Base-by-base conservation (phyloP, 1,140 invertebrate species). In the Sycophaga agraensis region DNA sequence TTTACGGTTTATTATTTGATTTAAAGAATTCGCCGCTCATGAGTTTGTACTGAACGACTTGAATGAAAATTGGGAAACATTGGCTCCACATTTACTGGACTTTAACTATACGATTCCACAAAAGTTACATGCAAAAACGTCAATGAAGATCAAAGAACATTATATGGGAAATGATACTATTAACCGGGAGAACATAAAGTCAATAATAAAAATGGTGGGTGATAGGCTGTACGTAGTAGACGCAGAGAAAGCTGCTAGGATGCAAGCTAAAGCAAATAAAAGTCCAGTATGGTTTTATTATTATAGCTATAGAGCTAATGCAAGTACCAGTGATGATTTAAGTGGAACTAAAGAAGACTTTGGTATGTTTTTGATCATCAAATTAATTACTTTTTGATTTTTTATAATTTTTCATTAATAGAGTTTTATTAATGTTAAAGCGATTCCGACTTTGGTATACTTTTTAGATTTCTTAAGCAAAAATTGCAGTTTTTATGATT, bases 251-350 rank as follows among this genome's bases (percentile, higher is more conserved):
- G 69, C 82, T 51, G 81, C 80, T 1, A 75, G 76, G 60, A 54
- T 84, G 12, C 84, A 86, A 71, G 80, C 84, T 0, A 63, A 67
- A 19, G 67, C 69, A 5, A 78, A 77, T 11, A 78, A 79, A 5
- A 80, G 83, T 48, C 83, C 85, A 0, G 79, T 86, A 2, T 84
- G 83, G 70, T 72, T 83, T 66, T 87, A 87, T 69, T 67, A 78
- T 11, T 87, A 83, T 67, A 69, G 75, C 0, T 85, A 84, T 66
- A 73, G 76, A n/a, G 82, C 79, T 3, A 67, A 74, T 21, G 57
- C 73, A 39, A 85, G 83, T 66, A 68, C 83, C 2, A 78, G 80
- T 4, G 66, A 81, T 28, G 2, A 69, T 9, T 71, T 84, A 67
- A 78, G 73, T 2, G 56, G 69, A n/a, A 79, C 75, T 9, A 68